Conservation (phyloP, 2,888 invertebrate genomes). For the Sarcophaga caerulescens region DNA sequence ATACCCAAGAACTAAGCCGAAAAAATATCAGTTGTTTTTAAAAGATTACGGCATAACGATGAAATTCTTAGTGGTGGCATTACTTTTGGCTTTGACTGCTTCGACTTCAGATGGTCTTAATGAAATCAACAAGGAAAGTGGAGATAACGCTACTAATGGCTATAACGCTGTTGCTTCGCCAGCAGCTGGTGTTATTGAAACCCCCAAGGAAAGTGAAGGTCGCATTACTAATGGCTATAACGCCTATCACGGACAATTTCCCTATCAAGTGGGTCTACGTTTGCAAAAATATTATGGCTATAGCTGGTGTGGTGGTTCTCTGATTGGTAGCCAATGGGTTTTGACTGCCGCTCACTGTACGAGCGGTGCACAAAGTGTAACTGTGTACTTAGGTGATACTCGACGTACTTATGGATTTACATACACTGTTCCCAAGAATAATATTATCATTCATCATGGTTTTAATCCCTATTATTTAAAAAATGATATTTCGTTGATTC, state of each 20-base stretch:
- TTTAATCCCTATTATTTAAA: conserved; percentile 70
- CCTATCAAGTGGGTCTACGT: conserved; percentile 74
- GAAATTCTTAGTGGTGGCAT: conserved; percentile 22
- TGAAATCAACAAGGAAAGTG: no score
- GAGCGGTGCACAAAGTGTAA: conserved; percentile 66
- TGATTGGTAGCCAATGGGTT: conserved; percentile 74
- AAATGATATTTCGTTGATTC: conserved; percentile 77
- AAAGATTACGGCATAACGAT: background rate
- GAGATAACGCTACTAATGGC: no score
- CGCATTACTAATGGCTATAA: conserved; percentile 70
- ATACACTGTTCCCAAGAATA: conserved; percentile 69
- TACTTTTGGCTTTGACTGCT: background rate
- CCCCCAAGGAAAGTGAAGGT: background rate
- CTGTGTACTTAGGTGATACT: conserved; percentile 74
- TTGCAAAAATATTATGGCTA: conserved; percentile 58
- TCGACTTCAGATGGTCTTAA: conserved; percentile 58
- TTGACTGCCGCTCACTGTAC: conserved; percentile 78
- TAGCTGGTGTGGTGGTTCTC: conserved; percentile 77
- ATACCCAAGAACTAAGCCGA: no score
- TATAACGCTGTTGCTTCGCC: background rate
- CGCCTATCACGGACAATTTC: conserved; percentile 67
- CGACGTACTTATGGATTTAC: conserved; percentile 70
- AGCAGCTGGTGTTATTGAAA: background rate
- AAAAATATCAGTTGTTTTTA: background rate
- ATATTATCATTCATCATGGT: conserved; percentile 78